Percentiles rank a stretch among this genome's conserved stretches.
Conservation (phyloP, 2,888 invertebrate species). For the Eledona agricola region DNA sequence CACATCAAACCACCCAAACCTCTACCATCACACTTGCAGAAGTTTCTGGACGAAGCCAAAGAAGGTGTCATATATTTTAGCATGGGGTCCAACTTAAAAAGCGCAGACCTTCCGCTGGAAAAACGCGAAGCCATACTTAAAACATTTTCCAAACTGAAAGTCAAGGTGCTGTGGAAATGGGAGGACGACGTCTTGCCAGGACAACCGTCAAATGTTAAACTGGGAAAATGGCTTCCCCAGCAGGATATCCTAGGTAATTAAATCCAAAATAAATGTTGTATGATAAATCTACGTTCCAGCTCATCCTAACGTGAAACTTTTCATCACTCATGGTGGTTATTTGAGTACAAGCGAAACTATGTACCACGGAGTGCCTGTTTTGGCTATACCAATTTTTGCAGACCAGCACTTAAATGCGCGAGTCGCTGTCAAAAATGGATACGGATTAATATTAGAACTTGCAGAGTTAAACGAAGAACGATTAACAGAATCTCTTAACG, state of each 20-base stretch:
- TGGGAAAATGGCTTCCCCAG: slow-evolving; percentile 38
- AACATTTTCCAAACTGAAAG: slow-evolving; percentile 68
- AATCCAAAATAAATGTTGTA: no score
- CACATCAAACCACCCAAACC: slow-evolving; percentile 56
- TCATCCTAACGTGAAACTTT: slow-evolving; percentile 62
- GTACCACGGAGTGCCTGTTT: slow-evolving; percentile 63
- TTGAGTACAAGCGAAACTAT: slow-evolving; percentile 64
- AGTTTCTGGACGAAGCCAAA: slow-evolving; percentile 64
- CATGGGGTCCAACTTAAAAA: slow-evolving; percentile 69
- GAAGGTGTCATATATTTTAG: slow-evolving; percentile 69
- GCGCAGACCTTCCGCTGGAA: slow-evolving; percentile 65
- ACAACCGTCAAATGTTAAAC: slow-evolving; percentile 48
- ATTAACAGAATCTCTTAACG: slow-evolving; percentile 48
- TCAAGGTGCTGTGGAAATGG: slow-evolving; percentile 65
- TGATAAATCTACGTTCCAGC: no score
- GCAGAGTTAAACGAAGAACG: slow-evolving; percentile 54
- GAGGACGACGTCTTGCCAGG: slow-evolving; percentile 59
- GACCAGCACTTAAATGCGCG: slow-evolving; percentile 66
- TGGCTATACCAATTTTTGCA: slow-evolving; percentile 65
- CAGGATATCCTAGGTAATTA: slow-evolving; percentile 29
- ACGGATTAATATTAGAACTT: no score
- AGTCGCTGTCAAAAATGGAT: slow-evolving; percentile 60
- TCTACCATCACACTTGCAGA: slow-evolving; percentile 63
- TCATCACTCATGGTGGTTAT: slow-evolving; percentile 65
- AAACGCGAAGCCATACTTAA: slow-evolving; percentile 66